Base-by-base conservation (phyloP, 2,797 vertebrate genomes). In the Premnoplex brunnescens region DNA sequence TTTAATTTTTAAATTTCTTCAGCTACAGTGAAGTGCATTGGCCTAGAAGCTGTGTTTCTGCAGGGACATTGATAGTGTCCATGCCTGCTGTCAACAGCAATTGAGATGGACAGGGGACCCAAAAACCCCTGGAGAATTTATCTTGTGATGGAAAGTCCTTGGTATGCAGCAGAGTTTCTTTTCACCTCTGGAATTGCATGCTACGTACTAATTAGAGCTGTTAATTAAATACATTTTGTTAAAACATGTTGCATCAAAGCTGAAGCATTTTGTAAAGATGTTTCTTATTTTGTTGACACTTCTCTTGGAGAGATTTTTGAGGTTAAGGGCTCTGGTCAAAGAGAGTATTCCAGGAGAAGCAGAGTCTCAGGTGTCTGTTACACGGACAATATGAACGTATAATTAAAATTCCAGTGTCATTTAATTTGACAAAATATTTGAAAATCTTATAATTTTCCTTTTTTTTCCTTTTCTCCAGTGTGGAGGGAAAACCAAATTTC, bases 241-340 rank as follows among this genome's bases (percentile, higher is more conserved):
- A 91, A 93, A 92, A 85, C 26, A 51, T 51, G n/a, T 94, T 88
- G 27, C 59, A 86, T 91, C 21, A 85, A 94, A 86, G 36, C 66
- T 58, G 67, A 91, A 86, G 9, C 26, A 39, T 76, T 95, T 86
- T 84, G 36, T 74, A 87, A 30, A 86, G 32, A 67, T 79, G 8
- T 75, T 41, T 76, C 54, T 37, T 75, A 19, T 78, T 88, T 76
- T 56, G 36, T 69, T 80, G 55, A 69, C 36, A 59, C 3, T 80
- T 94, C 63, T 91, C 9, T 81, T 85, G 24, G n/a, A 55, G 52
- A 68, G 10, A 63, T 37, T 93, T 85, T 68, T 96, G 55, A 93
- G 44, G 34, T 69, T 78, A 69, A 69, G 32, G 55, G 24, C 18
- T 91, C 37, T 78, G 43, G 7, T 66, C 51, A 52, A 37, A 63